These are phyloP conservation scores for Amorpha juglandis DNA, from an alignment of 2,888 invertebrate genomes.

Conservation along the genomic window DNA sequence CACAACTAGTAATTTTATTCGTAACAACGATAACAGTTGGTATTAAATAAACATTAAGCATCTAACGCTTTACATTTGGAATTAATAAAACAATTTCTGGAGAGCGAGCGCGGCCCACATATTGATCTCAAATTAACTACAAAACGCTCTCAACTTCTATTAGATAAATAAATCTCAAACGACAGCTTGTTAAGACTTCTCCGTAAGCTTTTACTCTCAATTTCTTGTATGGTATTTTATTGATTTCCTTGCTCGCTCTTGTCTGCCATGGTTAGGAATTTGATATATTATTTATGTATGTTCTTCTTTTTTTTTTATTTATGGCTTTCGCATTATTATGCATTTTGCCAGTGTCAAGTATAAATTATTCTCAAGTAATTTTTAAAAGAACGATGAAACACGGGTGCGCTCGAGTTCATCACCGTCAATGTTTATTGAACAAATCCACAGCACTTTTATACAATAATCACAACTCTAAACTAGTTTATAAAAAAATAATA, in stretches of 20 bases:
- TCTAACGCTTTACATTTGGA: background rate
- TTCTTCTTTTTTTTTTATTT: too few relatives aligned
- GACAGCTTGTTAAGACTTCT: constrained; percentile 23
- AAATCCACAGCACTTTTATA: too few relatives aligned
- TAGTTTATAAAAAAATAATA: too few relatives aligned
- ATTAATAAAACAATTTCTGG: constrained; percentile 4
- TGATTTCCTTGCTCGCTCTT: constrained; percentile 18
- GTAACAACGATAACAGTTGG: background rate
- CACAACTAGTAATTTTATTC: background rate
- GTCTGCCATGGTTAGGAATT: background rate
- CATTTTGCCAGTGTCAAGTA: too few relatives aligned
- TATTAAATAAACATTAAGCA: background rate
- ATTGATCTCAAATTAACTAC: constrained; percentile 14
- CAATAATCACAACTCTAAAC: too few relatives aligned
- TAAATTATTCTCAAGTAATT: too few relatives aligned
- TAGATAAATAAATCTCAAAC: constrained; percentile 20
- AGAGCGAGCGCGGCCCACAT: constrained; percentile 8
- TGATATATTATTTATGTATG: too few relatives aligned
- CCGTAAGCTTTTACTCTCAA: constrained; percentile 18
- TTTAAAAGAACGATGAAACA: too few relatives aligned
- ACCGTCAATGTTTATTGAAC: too few relatives aligned
- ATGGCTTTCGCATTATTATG: too few relatives aligned
- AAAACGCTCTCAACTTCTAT: constrained; percentile 17
- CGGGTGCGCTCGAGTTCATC: too few relatives aligned
- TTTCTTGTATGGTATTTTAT: constrained; percentile 18